Evolutionary conservation across 23 tunicate genomes (phyloP), one percentile per base, ranked within the genome.

Genomic region (Ciona savignyi): DNA sequence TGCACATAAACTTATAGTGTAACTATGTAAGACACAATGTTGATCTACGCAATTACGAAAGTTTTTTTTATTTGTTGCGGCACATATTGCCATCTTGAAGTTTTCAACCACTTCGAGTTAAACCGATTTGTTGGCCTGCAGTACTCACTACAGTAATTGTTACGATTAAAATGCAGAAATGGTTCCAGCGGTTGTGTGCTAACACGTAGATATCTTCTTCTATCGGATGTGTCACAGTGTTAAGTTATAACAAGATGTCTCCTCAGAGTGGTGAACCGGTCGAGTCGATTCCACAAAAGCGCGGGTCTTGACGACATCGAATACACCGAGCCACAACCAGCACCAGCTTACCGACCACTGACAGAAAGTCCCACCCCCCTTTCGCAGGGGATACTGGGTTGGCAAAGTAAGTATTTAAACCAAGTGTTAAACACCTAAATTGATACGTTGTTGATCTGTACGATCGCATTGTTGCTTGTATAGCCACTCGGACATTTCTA

Each of bases 261-360:
- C 32, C 73, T 34, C 69, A 88, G 95, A 33, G 74, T 89, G 25
- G 89, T 89, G 31, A 89, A 83, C 48, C 77, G 89, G 3, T 69
- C 87, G n/a, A 89, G 96, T 48, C 74, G 74, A 21, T 83, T 83
- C 66, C 85, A 83, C 62, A 89, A 79, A 74, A 89, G 96, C 51
- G 96, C 96, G 0, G 96, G 96, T n/a, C 64, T 89, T 72, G 83
- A 89, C 34, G 96, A 89, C 24, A 65, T 89, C 70, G 89, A 89
- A 23, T 74, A 74, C 20, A 25, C 33, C 29, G 83, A 78, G 29
- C 63, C 78, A 6, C 72, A 70, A 23, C 73, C 82, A 23, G 29
- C 73, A 0, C 78, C 89, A 0, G 30, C 27, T 4, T 79, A 69
- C 34, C 35, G 74, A 42, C 80, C 75, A 11, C 73, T 33, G n/a